phyloP scores from a whole-genome alignment of 2,113 vertebrate genomes.

The Nipponia nippon region DNA sequence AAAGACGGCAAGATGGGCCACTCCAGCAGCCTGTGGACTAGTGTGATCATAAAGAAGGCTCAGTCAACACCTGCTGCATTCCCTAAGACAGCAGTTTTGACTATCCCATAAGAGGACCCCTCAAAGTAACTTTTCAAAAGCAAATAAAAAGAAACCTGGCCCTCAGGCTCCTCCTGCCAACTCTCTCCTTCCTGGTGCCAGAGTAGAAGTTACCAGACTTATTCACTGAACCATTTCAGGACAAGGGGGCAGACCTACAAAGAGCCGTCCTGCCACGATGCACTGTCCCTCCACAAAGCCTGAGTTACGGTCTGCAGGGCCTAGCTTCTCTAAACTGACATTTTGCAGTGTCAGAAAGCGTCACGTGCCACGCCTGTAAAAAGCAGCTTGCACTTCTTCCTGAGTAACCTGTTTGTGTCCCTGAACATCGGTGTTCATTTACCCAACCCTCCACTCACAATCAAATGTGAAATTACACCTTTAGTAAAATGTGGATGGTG shows the following conservation, averaged over 20 bases:
- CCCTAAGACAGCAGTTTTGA: neutral
- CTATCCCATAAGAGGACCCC: neutral
- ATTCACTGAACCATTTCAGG: neutral
- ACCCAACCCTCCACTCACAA: neutral
- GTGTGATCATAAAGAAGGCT: neutral
- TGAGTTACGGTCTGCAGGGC: neutral
- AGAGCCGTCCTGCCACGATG: neutral
- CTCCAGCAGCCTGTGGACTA: neutral
- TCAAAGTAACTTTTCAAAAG: neutral
- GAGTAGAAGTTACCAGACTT: neutral
- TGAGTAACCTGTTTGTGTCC: neutral
- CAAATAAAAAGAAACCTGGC: neutral
- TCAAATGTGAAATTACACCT: neutral
- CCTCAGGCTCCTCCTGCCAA: neutral
- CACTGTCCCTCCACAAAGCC: neutral
- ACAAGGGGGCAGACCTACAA: neutral
- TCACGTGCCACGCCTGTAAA: neutral
- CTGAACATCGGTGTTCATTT: neutral
- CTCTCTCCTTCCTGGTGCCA: neutral
- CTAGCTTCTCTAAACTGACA: neutral
- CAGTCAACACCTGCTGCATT: neutral
- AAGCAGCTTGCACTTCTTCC: neutral
- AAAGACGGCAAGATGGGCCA: neutral
- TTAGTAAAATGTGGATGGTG: neutral
- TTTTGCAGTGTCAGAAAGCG: accelerated